Evolutionary conservation across 2,888 invertebrate genomes (phyloP).

Genomic region (Hemithea aestivaria): DNA sequence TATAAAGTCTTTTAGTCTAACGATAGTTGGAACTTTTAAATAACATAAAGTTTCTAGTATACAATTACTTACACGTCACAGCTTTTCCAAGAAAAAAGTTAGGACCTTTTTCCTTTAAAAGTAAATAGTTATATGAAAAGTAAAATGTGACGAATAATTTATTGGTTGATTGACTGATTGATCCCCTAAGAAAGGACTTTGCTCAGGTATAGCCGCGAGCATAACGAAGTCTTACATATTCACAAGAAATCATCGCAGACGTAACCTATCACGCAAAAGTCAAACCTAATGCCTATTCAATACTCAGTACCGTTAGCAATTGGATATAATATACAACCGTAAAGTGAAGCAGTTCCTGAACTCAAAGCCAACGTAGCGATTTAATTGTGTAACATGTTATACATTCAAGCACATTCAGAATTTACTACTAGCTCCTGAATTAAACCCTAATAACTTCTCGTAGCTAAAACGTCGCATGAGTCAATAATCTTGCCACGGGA

Average conservation of each 20-base stretch:
- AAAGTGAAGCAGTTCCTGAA: conserved; percentile 19
- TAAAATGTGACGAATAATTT: too few species aligned
- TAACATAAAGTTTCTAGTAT: too few species aligned
- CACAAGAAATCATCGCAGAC: background rate
- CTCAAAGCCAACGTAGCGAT: conserved; percentile 39
- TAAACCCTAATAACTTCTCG: conserved; percentile 54
- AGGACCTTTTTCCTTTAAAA: too few species aligned
- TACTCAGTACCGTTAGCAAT: background rate
- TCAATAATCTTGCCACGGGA: conserved; percentile 17
- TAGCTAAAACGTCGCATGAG: conserved; percentile 30
- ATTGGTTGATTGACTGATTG: too few species aligned
- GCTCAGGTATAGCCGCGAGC: too few species aligned
- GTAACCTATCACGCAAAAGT: conserved; percentile 7
- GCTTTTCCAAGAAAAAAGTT: too few species aligned
- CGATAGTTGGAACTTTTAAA: too few species aligned
- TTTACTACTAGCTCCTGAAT: conserved; percentile 60
- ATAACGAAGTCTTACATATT: too few species aligned
- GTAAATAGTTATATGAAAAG: too few species aligned
- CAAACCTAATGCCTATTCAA: background rate
- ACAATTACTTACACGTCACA: too few species aligned
- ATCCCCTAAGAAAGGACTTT: too few species aligned
- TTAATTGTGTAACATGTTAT: conserved; percentile 51
- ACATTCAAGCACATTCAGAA: conserved; percentile 56
- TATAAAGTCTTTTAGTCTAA: too few species aligned
- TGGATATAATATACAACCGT: conserved; percentile 3